Base-by-base conservation (phyloP, 2,888 invertebrate species). In the Caenorhabditis wallacei region DNA sequence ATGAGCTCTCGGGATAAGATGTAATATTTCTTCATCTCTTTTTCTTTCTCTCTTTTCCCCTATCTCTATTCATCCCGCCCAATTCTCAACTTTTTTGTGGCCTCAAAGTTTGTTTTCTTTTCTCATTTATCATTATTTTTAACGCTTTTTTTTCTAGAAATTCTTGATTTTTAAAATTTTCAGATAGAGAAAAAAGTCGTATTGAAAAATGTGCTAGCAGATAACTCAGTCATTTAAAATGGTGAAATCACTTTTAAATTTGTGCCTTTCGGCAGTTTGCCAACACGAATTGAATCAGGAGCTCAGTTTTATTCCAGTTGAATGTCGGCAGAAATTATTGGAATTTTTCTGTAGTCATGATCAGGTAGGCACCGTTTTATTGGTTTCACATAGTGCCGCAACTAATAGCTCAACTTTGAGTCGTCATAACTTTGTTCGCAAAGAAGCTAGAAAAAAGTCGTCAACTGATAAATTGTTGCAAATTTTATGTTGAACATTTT, bases 321-420 rank as follows among this genome's bases (percentile, higher is more conserved):
- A 90, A 66, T 90, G 90, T 70, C 87, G 90, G 54, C 88, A 90
- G 74, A 78, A 85, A 24, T 71, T 91, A 10, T 66, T 91, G 18
- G 89, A 91, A 64, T 90, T 88, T 68, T 90, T 91, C 70, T 85
- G 88, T 43, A 91, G 90, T 51, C 91, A 91, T 84, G 89, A 90
- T 76, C 86, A 86, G 88, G 89, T 90, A 20, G 56, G 66, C 30
- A 30, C 30, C 30, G 3, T 30, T 30, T 30, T 30, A 30, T 30
- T n/a, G n/a, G n/a, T 8, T 30, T 30, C 30, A 30, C n/a, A n/a
- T n/a, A n/a, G n/a, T n/a, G n/a, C n/a, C n/a, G n/a, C n/a, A n/a
- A n/a, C n/a, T n/a, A n/a, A n/a, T n/a, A n/a, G n/a, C n/a, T n/a
- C n/a, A n/a, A n/a, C n/a, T n/a, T n/a, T n/a, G n/a, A n/a, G n/a